Conservation (phyloP, 2,113 vertebrate species). For the Ictalurus furcatus region DNA sequence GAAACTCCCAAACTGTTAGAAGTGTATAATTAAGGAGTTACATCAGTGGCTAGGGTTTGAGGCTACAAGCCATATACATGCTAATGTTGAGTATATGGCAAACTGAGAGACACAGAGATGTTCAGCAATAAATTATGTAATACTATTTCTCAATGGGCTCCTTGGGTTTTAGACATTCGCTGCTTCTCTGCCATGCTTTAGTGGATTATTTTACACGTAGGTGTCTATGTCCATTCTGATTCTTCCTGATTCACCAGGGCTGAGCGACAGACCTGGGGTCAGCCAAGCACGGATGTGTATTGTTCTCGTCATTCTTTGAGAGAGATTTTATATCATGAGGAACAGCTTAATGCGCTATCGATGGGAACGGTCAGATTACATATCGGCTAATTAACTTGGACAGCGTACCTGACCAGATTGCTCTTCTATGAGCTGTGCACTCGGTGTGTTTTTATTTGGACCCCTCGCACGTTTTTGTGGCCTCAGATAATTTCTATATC, state of each 20-base stretch:
- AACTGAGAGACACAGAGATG: constrained; percentile 44
- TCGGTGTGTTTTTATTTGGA: neutral
- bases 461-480: neutral
- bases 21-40: constrained; percentile 6
- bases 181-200: constrained; percentile 57
- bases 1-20: neutral
- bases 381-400: constrained; percentile 46
- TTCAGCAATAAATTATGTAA: constrained; percentile 70
- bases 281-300: constrained; percentile 43
- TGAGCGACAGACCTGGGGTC: constrained; percentile 45
- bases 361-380: constrained; percentile 38
- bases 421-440: constrained; percentile 14
- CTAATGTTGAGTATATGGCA: neutral
- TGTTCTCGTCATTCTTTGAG: constrained; percentile 36
- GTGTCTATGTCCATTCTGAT: constrained; percentile 66
- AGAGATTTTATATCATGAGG: constrained; percentile 44
- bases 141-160: constrained; percentile 69
- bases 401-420: constrained; percentile 32
- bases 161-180: constrained; percentile 65
- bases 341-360: constrained; percentile 34
- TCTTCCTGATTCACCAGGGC: constrained; percentile 25
- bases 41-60: constrained; percentile 2
- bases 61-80: constrained; percentile 20
- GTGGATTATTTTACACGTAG: constrained; percentile 68
- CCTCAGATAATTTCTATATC: constrained; percentile 1